Evolutionary conservation across 1,140 invertebrate genomes (phyloP), one percentile per base, ranked within the genome.

Genomic region (Nasonia longicornis): DNA sequence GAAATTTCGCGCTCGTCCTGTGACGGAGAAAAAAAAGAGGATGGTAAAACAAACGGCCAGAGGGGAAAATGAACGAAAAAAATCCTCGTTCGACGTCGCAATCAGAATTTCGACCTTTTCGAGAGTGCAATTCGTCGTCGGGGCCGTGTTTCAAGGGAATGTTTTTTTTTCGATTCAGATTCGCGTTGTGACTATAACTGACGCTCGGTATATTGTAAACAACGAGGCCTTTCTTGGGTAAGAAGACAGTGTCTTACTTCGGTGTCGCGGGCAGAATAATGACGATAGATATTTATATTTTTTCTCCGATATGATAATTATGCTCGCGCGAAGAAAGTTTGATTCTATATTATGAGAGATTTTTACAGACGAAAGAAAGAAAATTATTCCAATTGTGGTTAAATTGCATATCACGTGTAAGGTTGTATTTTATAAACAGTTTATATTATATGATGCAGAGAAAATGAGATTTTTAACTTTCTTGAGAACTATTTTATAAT

Each of bases 401-500:
- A 63, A 78, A 78, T 82, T 73, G 70, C 81, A 82, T 81, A 81
- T 81, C 80, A 77, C 80, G 16, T 71, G 64, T 72, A 72, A 77
- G 69, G 52, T 81, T 81, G 80, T 77, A 77, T 81, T 81, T 81
- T 77, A 81, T 77, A 64, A 80, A 81, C 66, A 76, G 66, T 81
- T 81, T 81, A 81, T 72, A 71, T 31, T 64, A 38, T 69, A 58
- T 58, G 52, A 58, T 7, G 52, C 52, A 38, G n/a, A 72, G 26
- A 63, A 71, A 77, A 31, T 1, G 45, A 70, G 48, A 69, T 75
- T 81, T 71, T 45, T 1, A 75, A 75, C 20, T 80, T 7, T 74
- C 35, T 72, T 75, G 10, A 76, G 58, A 76, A 45, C 8, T 81
- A 81, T 81, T 35, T 35, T 76, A 76, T 76, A 74, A 80, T 81